phyloP scores from a whole-genome alignment of 2,113 vertebrate genomes.

The Equus przewalskii region DNA sequence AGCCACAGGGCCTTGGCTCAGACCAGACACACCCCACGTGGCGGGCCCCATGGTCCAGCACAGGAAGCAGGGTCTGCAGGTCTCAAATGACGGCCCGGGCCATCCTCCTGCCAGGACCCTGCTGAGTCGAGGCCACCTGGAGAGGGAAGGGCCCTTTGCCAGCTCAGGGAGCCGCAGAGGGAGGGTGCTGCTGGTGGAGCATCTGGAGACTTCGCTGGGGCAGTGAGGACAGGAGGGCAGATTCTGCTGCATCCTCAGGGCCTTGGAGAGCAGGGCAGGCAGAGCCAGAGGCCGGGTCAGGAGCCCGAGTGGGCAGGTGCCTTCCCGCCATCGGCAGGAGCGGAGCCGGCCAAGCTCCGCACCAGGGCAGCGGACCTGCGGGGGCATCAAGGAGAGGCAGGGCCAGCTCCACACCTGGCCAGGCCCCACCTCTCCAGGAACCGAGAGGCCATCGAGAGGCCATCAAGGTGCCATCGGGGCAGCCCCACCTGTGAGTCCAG shows the following conservation, averaged over 20 bases:
- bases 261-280: not conserved
- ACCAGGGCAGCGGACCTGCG: too few species aligned
- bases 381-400: too few species aligned
- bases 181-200: not conserved
- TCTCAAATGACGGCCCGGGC: not conserved
- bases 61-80: accelerated
- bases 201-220: not conserved
- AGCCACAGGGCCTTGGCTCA: not conserved
- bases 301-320: not conserved
- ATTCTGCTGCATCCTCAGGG: not conserved
- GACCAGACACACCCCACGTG: not conserved
- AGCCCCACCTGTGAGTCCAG: not conserved
- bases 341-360: too few species aligned
- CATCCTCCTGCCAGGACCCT: accelerated
- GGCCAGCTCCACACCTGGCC: not conserved
- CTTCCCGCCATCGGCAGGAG: accelerated
- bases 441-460: not conserved
- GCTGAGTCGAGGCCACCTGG: not conserved
- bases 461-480: not conserved
- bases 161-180: not conserved
- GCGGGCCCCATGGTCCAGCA: accelerated
- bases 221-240: not conserved
- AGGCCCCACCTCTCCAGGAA: not conserved
- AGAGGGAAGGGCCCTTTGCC: accelerated
- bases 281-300: not conserved